Evolutionary conservation across 1,140 invertebrate species (phyloP), one percentile per base, ranked within the genome.

Genomic region (Sycophila sp.): DNA sequence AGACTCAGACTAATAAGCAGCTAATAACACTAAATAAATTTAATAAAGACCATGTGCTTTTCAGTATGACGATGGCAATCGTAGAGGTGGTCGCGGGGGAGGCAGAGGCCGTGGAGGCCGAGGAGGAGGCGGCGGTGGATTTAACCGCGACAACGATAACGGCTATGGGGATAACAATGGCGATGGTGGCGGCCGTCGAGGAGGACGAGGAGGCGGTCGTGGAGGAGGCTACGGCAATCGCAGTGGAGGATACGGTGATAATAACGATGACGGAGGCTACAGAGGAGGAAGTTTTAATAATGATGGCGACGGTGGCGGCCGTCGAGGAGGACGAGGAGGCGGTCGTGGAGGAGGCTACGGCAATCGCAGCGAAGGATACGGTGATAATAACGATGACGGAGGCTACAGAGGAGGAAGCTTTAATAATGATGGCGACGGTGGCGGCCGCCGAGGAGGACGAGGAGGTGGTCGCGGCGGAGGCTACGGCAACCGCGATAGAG

Each of bases 361-460:
- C n/a, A 56, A 28, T 17, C 40, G 40, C 4, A 42, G 19, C 40
- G n/a, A 40, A 13, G 40, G n/a, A n/a, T n/a, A 47, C 42, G 7
- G n/a, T 26, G 26, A 26, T 30, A 13, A 55, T 26, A 22, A 36
- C 19, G 8, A 45, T 10, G 62, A 71, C 32, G 42, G 63, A 55
- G 13, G 40, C 24, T 17, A 42, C 34, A 15, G 51, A 6, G 26
- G 32, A 34, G 17, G 19, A 34, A 59, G 55, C n/a, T n/a, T n/a
- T n/a, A n/a, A n/a, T n/a, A n/a, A n/a, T n/a, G n/a, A n/a, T 36
- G 55, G 24, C 2, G 24, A 22, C 7, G 26, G 49, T 13, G 49
- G 49, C 15, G 19, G 26, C 26, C 11, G 22, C 55, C 47, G 69
- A 24, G 30, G 69, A 24, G 30, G 62, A 47, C 63, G 69, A 11